Conservation (phyloP, 64 coral and sea anemone genomes). For the Actinia tenebrosa region DNA sequence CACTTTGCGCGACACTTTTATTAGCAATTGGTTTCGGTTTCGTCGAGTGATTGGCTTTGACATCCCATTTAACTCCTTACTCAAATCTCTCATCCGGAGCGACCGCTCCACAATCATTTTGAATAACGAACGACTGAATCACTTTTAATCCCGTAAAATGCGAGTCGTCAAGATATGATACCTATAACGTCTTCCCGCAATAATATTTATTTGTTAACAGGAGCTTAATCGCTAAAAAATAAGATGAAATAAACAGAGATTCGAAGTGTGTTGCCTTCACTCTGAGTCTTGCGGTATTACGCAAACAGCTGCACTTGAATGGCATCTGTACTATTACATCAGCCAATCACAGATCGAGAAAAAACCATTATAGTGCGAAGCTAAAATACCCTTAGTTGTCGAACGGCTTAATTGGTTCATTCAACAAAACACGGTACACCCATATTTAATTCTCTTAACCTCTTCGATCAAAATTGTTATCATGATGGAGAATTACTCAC, state of each 20-base stretch:
- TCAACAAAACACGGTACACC: constrained; percentile 5
- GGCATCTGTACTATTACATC: background rate
- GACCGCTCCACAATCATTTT: background rate
- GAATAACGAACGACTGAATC: background rate
- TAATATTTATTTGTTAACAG: background rate
- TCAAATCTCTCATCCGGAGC: background rate
- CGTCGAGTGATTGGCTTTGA: no score
- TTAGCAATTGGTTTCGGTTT: no score
- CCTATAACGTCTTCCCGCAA: background rate
- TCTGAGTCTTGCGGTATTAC: background rate
- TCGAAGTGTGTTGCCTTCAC: background rate
- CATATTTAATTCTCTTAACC: background rate
- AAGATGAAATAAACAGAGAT: background rate
- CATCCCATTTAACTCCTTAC: no score
- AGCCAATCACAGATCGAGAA: background rate
- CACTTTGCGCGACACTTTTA: no score
- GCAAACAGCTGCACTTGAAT: constrained; percentile 6
- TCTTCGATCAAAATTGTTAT: background rate
- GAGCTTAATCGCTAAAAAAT: background rate
- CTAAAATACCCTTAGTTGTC: background rate
- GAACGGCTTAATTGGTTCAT: background rate
- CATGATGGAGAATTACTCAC: background rate
- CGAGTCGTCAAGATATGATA: background rate
- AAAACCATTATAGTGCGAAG: background rate
- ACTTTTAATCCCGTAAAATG: background rate